These are phyloP conservation scores for Andrena hattorfiana DNA, from an alignment of 2,888 invertebrate genomes.

Conservation along the genomic window DNA sequence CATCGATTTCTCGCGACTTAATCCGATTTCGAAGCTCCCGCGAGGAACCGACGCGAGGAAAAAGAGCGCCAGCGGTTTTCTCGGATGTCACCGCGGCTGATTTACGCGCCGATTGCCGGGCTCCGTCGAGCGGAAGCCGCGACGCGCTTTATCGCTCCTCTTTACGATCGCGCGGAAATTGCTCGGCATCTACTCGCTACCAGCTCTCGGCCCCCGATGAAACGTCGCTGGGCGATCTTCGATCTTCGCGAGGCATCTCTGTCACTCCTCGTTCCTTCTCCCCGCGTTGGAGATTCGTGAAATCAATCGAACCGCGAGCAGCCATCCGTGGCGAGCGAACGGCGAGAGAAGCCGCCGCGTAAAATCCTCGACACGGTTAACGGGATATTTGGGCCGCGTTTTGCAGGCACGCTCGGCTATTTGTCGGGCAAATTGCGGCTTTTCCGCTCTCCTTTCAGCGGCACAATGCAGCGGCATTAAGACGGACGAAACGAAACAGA, in stretches of 20 bases:
- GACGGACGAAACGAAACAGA: slow-evolving; percentile 78
- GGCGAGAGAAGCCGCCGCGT: neutral
- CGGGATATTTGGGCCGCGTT: neutral
- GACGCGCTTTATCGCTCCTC: slow-evolving; percentile 4
- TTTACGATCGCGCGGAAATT: slow-evolving; percentile 12
- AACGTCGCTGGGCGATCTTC: too few species aligned
- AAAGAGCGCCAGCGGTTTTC: slow-evolving; percentile 12
- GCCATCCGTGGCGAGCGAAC: neutral
- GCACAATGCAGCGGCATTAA: slow-evolving; percentile 64
- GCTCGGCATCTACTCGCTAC: neutral
- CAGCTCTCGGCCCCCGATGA: too few species aligned
- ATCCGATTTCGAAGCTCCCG: slow-evolving; percentile 45
- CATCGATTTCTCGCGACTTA: slow-evolving; percentile 43
- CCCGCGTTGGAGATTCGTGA: too few species aligned
- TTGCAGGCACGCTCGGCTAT: neutral
- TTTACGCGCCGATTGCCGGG: slow-evolving; percentile 21
- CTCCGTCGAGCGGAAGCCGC: slow-evolving; percentile 26
- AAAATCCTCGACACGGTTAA: slow-evolving; percentile 10
- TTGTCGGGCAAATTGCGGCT: slow-evolving; percentile 29
- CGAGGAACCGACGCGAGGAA: neutral
- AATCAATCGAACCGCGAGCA: too few species aligned
- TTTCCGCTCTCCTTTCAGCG: slow-evolving; percentile 36
- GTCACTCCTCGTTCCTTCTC: too few species aligned
- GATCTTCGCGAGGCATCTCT: too few species aligned
- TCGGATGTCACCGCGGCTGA: slow-evolving; percentile 35